Conservation (phyloP, 2,797 vertebrate species). For the Mallotus villosus region DNA sequence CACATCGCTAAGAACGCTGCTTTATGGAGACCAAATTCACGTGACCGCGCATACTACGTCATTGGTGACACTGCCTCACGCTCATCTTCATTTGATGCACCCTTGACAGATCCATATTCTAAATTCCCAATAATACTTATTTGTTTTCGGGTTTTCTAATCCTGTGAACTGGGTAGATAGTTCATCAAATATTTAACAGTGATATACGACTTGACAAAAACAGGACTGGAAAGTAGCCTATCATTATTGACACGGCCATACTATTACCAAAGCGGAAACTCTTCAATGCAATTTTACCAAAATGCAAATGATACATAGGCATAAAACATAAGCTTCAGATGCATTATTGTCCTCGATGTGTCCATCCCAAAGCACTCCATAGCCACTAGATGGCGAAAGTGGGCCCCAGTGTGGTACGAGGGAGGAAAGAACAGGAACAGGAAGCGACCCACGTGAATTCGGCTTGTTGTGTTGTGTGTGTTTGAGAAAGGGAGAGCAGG, state of each 20-base stretch:
- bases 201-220: too few species aligned
- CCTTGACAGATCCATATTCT: too few species aligned
- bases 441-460: conserved; percentile 8
- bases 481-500: not conserved
- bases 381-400: not conserved
- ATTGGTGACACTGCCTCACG: not conserved
- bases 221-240: too few species aligned
- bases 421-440: not conserved
- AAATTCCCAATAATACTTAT: too few species aligned
- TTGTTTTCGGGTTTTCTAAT: too few species aligned
- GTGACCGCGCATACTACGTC: not conserved
- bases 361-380: not conserved
- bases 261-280: too few species aligned
- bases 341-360: not conserved
- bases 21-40: not conserved
- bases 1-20: not conserved
- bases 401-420: not conserved
- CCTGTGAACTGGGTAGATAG: too few species aligned
- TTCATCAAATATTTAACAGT: too few species aligned
- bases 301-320: too few species aligned
- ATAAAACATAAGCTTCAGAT: not conserved
- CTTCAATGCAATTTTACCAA: too few species aligned
- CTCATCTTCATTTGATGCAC: too few species aligned
- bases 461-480: not conserved
- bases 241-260: too few species aligned